phyloP scores from a whole-genome alignment of 2,113 vertebrate species.

The Bufo gargarizans region DNA sequence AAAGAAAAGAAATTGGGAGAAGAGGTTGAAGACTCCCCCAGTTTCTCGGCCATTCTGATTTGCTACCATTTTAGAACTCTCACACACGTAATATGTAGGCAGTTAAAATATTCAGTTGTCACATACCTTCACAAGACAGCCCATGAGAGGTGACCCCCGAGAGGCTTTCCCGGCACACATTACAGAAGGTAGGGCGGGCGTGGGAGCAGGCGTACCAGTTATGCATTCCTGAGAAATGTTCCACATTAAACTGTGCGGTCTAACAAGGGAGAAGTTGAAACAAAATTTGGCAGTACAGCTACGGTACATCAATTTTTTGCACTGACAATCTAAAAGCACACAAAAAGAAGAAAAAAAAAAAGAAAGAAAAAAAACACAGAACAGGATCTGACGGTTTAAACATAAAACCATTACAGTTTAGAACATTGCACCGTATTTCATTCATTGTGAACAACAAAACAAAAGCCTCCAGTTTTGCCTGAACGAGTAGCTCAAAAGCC shows the following conservation, averaged over 20 bases:
- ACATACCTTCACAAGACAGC: constrained; percentile 96
- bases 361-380: not conserved
- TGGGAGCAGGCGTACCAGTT: constrained; percentile 99
- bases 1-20: too few species aligned
- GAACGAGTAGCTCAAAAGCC: not conserved
- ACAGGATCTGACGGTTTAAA: too few species aligned
- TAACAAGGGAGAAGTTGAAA: constrained; percentile 83
- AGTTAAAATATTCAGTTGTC: not conserved
- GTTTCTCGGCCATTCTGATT: too few species aligned
- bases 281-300: constrained; percentile 75
- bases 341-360: not conserved
- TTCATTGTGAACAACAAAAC: not conserved
- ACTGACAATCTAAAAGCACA: constrained; percentile 10
- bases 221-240: constrained; percentile 99
- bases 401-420: not conserved
- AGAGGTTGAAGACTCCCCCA: too few species aligned
- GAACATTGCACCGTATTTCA: not conserved
- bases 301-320: constrained; percentile 50
- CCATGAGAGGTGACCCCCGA: constrained; percentile 98
- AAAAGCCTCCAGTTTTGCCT: not conserved
- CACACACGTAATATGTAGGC: too few species aligned
- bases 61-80: too few species aligned
- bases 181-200: constrained; percentile 96
- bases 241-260: constrained; percentile 99
- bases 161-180: constrained; percentile 95